These are phyloP conservation scores for Lasaia peninsularis DNA, from an alignment of 1,140 invertebrate species.

Conservation along the genomic window DNA sequence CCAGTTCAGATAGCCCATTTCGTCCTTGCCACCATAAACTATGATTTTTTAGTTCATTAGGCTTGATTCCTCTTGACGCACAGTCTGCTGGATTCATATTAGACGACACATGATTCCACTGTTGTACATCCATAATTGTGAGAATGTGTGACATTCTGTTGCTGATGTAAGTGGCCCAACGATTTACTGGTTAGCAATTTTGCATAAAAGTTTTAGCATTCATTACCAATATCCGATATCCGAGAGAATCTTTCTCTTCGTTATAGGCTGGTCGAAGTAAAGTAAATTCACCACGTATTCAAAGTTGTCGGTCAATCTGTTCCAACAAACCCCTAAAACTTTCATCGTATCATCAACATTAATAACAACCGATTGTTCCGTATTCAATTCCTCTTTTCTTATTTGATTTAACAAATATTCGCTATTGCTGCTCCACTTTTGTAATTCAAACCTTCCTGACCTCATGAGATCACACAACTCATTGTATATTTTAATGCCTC, in stretches of 20 bases:
- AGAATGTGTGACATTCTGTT: background rate
- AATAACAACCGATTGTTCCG: slow-evolving; percentile 7
- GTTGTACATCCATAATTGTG: background rate
- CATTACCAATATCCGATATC: too few relatives aligned
- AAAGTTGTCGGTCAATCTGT: slow-evolving; percentile 24
- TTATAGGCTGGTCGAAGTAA: slow-evolving; percentile 16
- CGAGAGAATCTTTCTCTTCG: slow-evolving; percentile 41
- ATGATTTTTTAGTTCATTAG: background rate
- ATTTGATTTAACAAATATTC: slow-evolving; percentile 10
- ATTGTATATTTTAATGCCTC: slow-evolving; percentile 29
- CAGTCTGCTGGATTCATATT: background rate
- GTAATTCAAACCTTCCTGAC: slow-evolving; percentile 35
- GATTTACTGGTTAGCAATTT: background rate
- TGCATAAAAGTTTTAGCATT: background rate
- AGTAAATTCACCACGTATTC: slow-evolving; percentile 18
- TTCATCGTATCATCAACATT: slow-evolving; percentile 23
- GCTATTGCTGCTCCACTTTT: slow-evolving; percentile 34
- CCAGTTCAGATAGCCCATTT: background rate
- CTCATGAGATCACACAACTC: slow-evolving; percentile 30
- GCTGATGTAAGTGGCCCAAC: too few relatives aligned
- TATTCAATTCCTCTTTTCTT: background rate
- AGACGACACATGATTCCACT: background rate
- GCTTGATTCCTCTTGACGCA: background rate
- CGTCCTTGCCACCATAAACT: background rate
- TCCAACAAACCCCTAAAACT: slow-evolving; percentile 26